Percentiles rank a stretch among this genome's conserved stretches.
Conservation (phyloP, 2,797 vertebrate genomes). For the Spheniscus humboldti region DNA sequence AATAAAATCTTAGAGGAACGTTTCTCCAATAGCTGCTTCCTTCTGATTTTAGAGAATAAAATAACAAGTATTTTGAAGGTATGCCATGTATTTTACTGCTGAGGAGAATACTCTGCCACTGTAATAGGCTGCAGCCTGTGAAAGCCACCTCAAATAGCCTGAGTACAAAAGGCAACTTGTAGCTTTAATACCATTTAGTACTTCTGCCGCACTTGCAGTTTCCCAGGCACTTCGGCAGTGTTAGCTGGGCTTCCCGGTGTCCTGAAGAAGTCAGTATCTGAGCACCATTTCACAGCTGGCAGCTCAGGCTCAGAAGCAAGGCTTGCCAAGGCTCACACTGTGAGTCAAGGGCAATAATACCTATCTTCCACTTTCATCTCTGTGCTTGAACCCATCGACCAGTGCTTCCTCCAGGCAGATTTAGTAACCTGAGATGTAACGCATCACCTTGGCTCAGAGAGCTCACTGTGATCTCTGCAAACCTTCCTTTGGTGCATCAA, state of each 20-base stretch:
- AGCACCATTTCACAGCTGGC: not conserved
- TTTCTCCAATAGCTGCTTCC: not conserved
- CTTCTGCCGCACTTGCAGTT: not conserved
- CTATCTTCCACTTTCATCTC: slow-evolving; percentile 18
- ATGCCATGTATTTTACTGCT: not conserved
- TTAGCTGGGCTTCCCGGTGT: not conserved
- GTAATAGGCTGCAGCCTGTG: not conserved
- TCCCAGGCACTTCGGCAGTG: not conserved
- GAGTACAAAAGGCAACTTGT: not conserved
- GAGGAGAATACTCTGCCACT: not conserved
- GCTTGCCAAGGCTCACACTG: not conserved
- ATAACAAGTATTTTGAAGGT: not conserved
- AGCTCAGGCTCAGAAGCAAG: not conserved
- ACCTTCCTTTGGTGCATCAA: not conserved
- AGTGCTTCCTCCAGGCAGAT: not conserved
- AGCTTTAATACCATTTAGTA: not conserved
- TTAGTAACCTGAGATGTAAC: not conserved
- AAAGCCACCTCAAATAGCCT: not conserved
- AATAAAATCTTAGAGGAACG: not conserved
- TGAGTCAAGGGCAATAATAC: not conserved
- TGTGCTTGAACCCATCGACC: not conserved
- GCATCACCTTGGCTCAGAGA: not conserved
- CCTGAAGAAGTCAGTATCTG: not conserved
- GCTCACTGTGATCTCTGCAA: not conserved
- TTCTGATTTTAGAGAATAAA: not conserved